These are phyloP conservation scores for Biston betularia DNA, from an alignment of 2,888 invertebrate species.

Conservation along the genomic window DNA sequence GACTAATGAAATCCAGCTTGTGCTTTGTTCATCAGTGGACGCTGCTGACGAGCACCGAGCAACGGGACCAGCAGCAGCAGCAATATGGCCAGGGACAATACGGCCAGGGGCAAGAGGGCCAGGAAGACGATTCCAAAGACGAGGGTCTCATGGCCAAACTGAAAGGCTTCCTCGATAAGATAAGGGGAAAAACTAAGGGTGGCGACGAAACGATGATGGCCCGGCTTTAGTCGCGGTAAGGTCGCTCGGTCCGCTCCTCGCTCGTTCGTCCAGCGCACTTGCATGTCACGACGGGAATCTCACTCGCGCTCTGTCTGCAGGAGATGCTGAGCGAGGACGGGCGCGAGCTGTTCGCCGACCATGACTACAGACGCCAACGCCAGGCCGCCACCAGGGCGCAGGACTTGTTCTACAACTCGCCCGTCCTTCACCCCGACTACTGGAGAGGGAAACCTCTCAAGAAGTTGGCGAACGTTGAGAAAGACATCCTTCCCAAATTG, in stretches of 20 bases:
- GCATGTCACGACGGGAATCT: constrained; percentile 45
- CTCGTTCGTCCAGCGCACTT: constrained; percentile 76
- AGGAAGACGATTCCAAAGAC: constrained; percentile 51
- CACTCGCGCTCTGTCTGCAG: constrained; percentile 74
- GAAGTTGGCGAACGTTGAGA: constrained; percentile 48
- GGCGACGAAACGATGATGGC: constrained; percentile 57
- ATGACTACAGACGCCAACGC: constrained; percentile 41
- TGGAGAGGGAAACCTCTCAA: constrained; percentile 64
- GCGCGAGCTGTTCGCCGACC: constrained; percentile 53
- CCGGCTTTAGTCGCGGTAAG: constrained; percentile 39
- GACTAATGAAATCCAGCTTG: constrained; percentile 83
- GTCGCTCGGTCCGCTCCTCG: constrained; percentile 13
- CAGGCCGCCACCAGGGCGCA: constrained; percentile 45
- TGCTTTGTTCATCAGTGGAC: constrained; percentile 82
- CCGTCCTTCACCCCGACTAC: constrained; percentile 71
- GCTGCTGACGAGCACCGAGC: constrained; percentile 49
- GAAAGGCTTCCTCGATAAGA: constrained; percentile 65
- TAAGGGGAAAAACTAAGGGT: constrained; percentile 57
- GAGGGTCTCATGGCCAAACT: constrained; percentile 63
- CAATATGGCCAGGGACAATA: constrained; percentile 12
- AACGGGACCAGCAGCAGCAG: constrained; percentile 31
- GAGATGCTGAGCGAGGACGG: constrained; percentile 60
- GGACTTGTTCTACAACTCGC: constrained; percentile 68
- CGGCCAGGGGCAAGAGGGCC: constrained; percentile 39
- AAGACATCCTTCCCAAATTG: constrained; percentile 60